Percentiles rank a stretch among this genome's conserved stretches.
These are phyloP conservation scores for Automeris io DNA, from an alignment of 2,888 invertebrate genomes.

Conservation along the genomic window DNA sequence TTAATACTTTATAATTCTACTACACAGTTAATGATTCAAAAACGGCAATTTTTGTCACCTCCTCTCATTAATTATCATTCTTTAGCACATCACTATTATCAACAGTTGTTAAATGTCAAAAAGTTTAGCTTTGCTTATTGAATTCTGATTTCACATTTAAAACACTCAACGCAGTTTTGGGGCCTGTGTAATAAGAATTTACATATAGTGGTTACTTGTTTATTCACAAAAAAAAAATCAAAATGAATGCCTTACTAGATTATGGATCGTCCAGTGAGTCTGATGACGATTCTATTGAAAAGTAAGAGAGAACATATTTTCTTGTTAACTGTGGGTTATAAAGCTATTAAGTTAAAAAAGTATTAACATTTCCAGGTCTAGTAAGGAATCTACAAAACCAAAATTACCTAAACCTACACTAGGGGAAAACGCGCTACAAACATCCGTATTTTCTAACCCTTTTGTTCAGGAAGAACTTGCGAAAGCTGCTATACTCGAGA, in stretches of 20 bases:
- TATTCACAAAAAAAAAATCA: conserved; percentile 1
- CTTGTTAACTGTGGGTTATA: background rate
- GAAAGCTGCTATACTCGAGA: conserved; percentile 90
- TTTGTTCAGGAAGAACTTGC: conserved; percentile 91
- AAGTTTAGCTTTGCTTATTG: no score
- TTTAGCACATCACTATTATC: no score
- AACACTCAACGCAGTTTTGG: no score
- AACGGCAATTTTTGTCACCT: no score
- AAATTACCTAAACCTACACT: conserved; percentile 82
- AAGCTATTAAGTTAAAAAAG: background rate
- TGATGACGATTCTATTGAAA: conserved; percentile 51
- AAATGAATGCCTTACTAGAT: conserved; percentile 82
- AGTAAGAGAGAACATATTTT: conserved; percentile 45
- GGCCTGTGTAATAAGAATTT: no score
- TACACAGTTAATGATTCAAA: no score
- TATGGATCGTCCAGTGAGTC: conserved; percentile 77
- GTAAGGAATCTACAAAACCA: conserved; percentile 33
- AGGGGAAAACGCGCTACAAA: conserved; percentile 73
- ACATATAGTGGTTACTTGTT: no score
- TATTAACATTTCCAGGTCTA: conserved; percentile 19
- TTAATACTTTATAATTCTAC: no score
- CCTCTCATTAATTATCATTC: no score
- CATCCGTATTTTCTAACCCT: conserved; percentile 92
- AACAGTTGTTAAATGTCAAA: no score
- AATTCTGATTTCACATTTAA: no score